These are phyloP conservation scores for Drosophila tristis DNA, from an alignment of 1,140 invertebrate species.

Conservation along the genomic window DNA sequence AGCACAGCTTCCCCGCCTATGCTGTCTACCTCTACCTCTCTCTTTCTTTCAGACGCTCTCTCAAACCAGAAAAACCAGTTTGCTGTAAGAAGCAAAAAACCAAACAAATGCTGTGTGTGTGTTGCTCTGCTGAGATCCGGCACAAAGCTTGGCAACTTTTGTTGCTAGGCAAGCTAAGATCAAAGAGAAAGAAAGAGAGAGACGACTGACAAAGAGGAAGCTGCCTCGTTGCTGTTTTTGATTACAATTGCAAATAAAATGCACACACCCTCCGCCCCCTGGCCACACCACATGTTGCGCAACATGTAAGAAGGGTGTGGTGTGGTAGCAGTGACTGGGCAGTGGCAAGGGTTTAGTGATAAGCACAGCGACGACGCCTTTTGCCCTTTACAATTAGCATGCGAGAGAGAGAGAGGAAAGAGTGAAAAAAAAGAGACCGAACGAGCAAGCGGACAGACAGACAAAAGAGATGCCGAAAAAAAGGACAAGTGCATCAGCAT, in stretches of 20 bases:
- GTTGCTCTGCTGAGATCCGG: conserved; percentile 20
- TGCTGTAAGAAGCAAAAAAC: conserved; percentile 48
- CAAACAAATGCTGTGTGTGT: conserved; percentile 51
- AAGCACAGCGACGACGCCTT: conserved; percentile 27
- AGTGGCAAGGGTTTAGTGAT: conserved; percentile 12
- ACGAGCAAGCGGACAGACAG: conserved; percentile 34
- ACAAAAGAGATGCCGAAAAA: conserved; percentile 28
- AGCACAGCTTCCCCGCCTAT: conserved; percentile 8
- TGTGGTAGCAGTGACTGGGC: conserved; percentile 12
- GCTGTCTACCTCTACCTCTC: neutral
- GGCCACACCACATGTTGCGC: conserved; percentile 58
- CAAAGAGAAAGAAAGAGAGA: conserved; percentile 55
- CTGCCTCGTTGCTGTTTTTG: conserved; percentile 36
- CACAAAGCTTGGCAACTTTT: conserved; percentile 46
- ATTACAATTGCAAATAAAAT: conserved; percentile 79
- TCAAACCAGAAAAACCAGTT: conserved; percentile 70
- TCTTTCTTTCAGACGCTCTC: neutral
- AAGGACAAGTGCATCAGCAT: conserved; percentile 49
- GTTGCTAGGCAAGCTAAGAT: conserved; percentile 77
- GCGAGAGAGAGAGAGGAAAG: conserved; percentile 16
- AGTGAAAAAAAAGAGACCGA: neutral
- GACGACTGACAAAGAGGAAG: conserved; percentile 53
- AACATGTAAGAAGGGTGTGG: conserved; percentile 43
- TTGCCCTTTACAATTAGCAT: conserved; percentile 70
- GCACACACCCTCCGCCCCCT: conserved; percentile 32